phyloP scores from a whole-genome alignment of 2,797 vertebrate species.

The Calcarius lapponicus region DNA sequence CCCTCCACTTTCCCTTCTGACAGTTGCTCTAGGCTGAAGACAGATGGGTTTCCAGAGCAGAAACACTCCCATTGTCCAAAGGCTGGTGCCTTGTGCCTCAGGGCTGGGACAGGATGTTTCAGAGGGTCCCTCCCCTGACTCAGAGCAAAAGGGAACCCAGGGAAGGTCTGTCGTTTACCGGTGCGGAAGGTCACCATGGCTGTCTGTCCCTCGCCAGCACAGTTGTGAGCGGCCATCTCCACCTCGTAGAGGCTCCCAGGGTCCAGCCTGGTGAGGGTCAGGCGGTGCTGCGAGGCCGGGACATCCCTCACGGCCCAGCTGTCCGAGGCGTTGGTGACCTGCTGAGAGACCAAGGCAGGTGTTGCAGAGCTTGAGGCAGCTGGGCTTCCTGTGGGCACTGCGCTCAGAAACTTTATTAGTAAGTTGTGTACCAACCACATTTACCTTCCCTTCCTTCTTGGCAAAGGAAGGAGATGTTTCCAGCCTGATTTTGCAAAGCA shows the following conservation, averaged over 20 bases:
- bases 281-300: constrained; percentile 85
- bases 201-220: constrained; percentile 91
- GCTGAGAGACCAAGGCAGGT: constrained; percentile 26
- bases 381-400: neutral
- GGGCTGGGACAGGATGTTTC: neutral
- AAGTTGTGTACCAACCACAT: neutral
- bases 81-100: neutral
- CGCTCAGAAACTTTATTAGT: neutral
- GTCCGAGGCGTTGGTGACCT: constrained; percentile 85
- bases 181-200: constrained; percentile 99
- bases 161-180: constrained; percentile 76
- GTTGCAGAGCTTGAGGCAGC: neutral
- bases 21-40: neutral
- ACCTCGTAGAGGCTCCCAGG: constrained; percentile 95
- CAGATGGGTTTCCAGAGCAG: neutral
- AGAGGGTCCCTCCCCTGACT: neutral
- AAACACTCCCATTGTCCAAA: neutral
- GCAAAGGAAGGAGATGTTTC: neutral
- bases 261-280: constrained; percentile 89
- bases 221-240: constrained; percentile 95
- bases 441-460: neutral
- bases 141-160: neutral
- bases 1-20: neutral
- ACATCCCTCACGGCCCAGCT: constrained; percentile 87
- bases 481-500: neutral